Conservation (phyloP, 2,113 vertebrate species). For the Bambusicola thoracicus region DNA sequence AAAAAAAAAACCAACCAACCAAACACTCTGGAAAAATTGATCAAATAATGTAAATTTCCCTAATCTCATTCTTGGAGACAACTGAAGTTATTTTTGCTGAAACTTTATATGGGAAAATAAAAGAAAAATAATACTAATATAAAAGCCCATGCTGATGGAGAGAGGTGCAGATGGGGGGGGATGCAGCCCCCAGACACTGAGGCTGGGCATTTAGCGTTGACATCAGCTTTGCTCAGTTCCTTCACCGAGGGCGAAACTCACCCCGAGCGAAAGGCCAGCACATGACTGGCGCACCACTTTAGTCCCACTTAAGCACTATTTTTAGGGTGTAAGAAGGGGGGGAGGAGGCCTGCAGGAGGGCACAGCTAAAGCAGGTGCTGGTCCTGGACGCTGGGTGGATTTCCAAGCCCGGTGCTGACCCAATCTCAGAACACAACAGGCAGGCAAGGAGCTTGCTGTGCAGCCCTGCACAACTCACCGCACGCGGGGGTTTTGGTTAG, state of each 20-base stretch:
- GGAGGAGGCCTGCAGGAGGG: conserved; percentile 32
- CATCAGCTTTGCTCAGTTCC: neutral
- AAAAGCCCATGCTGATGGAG: neutral
- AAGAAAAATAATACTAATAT: neutral
- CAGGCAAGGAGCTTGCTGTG: neutral
- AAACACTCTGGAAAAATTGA: neutral
- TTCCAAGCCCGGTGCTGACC: neutral
- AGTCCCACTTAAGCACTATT: conserved; percentile 64
- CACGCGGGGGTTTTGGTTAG: neutral
- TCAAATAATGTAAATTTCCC: neutral
- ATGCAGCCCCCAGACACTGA: neutral
- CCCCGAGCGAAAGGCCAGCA: conserved; percentile 41
- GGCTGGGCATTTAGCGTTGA: neutral
- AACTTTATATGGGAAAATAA: neutral
- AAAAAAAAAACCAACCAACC: neutral
- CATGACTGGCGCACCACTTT: conserved; percentile 46
- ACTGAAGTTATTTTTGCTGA: neutral
- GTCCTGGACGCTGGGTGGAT: neutral
- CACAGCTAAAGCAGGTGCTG: conserved; percentile 48
- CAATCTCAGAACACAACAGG: neutral
- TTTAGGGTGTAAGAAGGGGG: conserved; percentile 49
- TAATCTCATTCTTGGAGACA: neutral
- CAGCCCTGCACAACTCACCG: neutral
- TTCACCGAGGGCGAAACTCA: neutral
- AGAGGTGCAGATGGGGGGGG: neutral